These are phyloP conservation scores for Zoanthus sansibaricus DNA, from an alignment of 92 coral and sea anemone species.

Conservation along the genomic window DNA sequence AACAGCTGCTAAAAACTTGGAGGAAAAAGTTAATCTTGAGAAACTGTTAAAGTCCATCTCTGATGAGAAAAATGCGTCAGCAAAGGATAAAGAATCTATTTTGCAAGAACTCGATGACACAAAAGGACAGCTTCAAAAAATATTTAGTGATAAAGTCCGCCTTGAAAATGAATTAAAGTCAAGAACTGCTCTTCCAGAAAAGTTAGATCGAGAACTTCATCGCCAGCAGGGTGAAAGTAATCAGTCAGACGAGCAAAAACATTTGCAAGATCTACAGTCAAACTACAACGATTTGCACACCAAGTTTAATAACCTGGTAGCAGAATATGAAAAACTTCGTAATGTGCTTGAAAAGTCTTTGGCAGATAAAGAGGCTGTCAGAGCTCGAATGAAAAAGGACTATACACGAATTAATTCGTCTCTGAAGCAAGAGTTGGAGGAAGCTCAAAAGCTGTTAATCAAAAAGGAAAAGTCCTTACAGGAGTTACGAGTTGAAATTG, in stretches of 20 bases:
- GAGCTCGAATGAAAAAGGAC: slow-evolving; percentile 78
- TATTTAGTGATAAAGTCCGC: slow-evolving; percentile 51
- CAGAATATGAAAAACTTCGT: slow-evolving; percentile 72
- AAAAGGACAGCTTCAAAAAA: slow-evolving; percentile 49
- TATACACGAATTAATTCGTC: slow-evolving; percentile 71
- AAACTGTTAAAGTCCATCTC: slow-evolving; percentile 48
- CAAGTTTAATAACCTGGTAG: slow-evolving; percentile 52
- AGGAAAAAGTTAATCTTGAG: slow-evolving; percentile 51
- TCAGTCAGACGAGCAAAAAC: slow-evolving; percentile 70
- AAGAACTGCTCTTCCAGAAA: slow-evolving; percentile 54
- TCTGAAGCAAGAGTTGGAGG: slow-evolving; percentile 75
- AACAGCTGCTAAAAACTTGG: background rate
- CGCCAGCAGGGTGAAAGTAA: slow-evolving; percentile 64
- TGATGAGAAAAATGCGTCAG: slow-evolving; percentile 49
- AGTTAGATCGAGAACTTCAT: slow-evolving; percentile 67
- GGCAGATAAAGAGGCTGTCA: slow-evolving; percentile 67
- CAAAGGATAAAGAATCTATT: slow-evolving; percentile 52
- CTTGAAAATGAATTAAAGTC: slow-evolving; percentile 60
- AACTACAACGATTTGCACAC: slow-evolving; percentile 62
- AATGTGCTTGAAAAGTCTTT: slow-evolving; percentile 67
- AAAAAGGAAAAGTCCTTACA: slow-evolving; percentile 85
- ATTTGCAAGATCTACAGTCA: slow-evolving; percentile 28
- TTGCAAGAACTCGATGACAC: slow-evolving; percentile 53
- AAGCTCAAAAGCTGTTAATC: slow-evolving; percentile 72
- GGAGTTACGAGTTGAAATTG: slow-evolving; percentile 76